phyloP scores from a whole-genome alignment of 2,888 invertebrate species.

The Dryomyza anilis region DNA sequence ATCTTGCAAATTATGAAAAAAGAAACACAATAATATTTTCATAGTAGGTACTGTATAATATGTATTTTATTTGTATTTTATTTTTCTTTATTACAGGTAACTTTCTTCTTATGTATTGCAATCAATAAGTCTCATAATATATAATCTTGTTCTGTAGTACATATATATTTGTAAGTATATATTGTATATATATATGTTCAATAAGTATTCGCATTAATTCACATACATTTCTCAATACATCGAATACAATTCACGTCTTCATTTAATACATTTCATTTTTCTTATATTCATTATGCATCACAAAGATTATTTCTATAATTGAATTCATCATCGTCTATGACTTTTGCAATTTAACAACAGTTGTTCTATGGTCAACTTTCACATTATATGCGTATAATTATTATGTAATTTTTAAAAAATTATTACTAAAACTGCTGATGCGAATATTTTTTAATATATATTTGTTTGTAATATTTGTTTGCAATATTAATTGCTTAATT shows the following conservation, averaged over 20 bases:
- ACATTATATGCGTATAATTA: no score
- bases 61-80: not conserved
- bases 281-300: slow-evolving; percentile 1
- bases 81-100: slow-evolving; percentile 4
- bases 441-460: no score
- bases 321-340: not conserved
- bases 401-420: no score
- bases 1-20: no score
- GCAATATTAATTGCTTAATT: not conserved
- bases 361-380: no score
- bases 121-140: slow-evolving; percentile 18
- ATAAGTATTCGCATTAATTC: not conserved
- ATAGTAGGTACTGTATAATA: no score
- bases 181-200: not conserved
- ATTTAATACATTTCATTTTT: not conserved
- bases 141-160: slow-evolving; percentile 2
- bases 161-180: no score
- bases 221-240: not conserved
- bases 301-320: slow-evolving; percentile 15
- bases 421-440: no score
- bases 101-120: slow-evolving; percentile 7
- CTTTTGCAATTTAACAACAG: not conserved
- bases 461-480: not conserved
- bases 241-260: no score
- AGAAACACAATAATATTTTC: no score